Evolutionary conservation across 2,888 invertebrate genomes (phyloP).

Genomic region (Anaspis maculata): DNA sequence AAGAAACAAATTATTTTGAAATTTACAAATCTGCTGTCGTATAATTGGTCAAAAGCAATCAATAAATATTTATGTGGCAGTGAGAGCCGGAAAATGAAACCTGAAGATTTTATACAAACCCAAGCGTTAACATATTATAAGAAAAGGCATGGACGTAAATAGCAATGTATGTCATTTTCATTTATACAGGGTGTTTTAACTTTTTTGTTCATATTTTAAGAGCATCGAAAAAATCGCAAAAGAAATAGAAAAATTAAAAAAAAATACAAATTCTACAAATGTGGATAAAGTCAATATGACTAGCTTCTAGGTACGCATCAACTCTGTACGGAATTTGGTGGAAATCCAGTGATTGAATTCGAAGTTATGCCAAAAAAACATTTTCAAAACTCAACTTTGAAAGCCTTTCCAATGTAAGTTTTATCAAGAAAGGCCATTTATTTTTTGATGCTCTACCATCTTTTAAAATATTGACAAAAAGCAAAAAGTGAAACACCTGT

Average conservation of each 20-base stretch:
- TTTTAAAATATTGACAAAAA: too few relatives aligned
- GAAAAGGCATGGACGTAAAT: neutral
- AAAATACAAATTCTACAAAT: too few relatives aligned
- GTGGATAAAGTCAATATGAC: too few relatives aligned
- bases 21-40: neutral
- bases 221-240: neutral
- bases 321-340: too few relatives aligned
- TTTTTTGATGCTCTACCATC: too few relatives aligned
- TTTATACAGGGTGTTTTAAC: neutral
- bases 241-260: neutral
- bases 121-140: neutral
- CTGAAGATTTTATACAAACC: neutral
- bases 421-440: too few relatives aligned
- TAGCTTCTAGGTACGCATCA: too few relatives aligned
- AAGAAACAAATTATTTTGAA: neutral
- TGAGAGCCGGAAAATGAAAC: neutral
- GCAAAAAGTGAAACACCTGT: too few relatives aligned
- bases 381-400: too few relatives aligned
- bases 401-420: too few relatives aligned
- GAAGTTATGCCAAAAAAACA: too few relatives aligned
- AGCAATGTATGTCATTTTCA: neutral
- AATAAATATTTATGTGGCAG: constrained; percentile 1
- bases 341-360: too few relatives aligned
- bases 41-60: constrained; percentile 1
- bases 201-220: neutral